Percentiles rank a stretch among this genome's conserved stretches.
phyloP scores from a whole-genome alignment of 2,888 invertebrate genomes.

The Nephrotoma guestfalica region DNA sequence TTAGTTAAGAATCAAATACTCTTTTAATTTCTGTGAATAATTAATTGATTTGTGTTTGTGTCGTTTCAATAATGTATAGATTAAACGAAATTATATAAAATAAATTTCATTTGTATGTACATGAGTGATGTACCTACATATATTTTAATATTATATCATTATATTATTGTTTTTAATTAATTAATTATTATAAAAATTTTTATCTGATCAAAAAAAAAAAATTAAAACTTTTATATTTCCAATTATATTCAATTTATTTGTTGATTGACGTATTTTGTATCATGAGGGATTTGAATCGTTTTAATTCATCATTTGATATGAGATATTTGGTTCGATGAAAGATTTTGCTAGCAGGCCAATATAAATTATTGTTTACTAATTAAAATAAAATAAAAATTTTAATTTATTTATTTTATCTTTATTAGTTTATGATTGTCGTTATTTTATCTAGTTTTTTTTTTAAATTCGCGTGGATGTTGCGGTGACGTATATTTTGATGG shows the following conservation, averaged over 20 bases:
- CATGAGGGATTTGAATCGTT: slow-evolving; percentile 33
- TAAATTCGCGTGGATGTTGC: neutral
- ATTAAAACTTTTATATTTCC: neutral
- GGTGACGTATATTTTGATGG: neutral
- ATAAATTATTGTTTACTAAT: neutral
- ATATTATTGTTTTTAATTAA: neutral
- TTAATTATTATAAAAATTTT: neutral
- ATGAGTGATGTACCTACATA: neutral
- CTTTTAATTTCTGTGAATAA: neutral
- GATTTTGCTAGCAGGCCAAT: neutral
- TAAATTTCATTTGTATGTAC: neutral
- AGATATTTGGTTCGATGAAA: neutral
- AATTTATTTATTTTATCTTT: neutral
- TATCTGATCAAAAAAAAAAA: neutral
- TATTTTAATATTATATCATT: neutral
- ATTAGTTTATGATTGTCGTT: neutral
- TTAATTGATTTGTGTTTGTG: neutral
- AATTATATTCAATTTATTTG: slow-evolving; percentile 9
- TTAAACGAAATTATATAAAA: neutral
- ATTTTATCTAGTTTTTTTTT: neutral
- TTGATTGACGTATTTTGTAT: slow-evolving; percentile 8
- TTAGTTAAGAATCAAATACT: neutral
- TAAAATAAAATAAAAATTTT: neutral
- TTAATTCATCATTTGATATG: slow-evolving; percentile 1
- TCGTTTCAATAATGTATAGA: neutral